Conservation (phyloP, 2,888 invertebrate species). For the Neria commutata region DNA sequence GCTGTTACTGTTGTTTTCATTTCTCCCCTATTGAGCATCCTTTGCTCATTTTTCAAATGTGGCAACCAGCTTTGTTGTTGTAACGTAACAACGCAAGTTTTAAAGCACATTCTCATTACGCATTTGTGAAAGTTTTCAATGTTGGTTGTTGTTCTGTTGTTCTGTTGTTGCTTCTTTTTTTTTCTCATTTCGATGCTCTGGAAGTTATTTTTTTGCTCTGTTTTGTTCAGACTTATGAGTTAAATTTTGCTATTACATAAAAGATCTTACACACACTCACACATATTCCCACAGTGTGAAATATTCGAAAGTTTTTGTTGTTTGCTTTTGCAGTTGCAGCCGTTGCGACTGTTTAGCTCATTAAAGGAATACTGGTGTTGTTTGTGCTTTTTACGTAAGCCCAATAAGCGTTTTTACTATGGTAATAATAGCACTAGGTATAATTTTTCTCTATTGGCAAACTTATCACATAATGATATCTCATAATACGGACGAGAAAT, state of each 20-base stretch:
- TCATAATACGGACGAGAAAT: no score
- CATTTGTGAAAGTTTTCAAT: conserved; percentile 51
- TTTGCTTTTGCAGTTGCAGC: not conserved
- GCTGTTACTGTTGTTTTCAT: not conserved
- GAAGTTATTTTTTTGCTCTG: not conserved
- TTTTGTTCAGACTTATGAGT: not conserved
- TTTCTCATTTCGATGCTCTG: no score
- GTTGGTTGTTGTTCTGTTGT: conserved; percentile 44
- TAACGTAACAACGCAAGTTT: conserved; percentile 46
- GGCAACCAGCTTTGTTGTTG: conserved; percentile 25
- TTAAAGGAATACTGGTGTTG: not conserved
- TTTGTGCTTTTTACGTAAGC: no score
- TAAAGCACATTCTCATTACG: conserved; percentile 53
- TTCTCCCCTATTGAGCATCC: conserved; percentile 9
- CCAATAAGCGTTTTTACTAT: no score
- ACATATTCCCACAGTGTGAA: conserved; percentile 42
- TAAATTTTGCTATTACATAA: not conserved
- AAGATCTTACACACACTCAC: not conserved
- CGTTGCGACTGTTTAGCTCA: not conserved
- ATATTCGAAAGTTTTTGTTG: conserved; percentile 45
- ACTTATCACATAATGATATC: no score
- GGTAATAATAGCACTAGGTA: no score
- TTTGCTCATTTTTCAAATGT: conserved; percentile 24
- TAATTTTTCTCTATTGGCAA: no score
- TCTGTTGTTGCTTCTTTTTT: not conserved